Base-by-base conservation (phyloP, 2,888 invertebrate genomes). In the Timema podura region DNA sequence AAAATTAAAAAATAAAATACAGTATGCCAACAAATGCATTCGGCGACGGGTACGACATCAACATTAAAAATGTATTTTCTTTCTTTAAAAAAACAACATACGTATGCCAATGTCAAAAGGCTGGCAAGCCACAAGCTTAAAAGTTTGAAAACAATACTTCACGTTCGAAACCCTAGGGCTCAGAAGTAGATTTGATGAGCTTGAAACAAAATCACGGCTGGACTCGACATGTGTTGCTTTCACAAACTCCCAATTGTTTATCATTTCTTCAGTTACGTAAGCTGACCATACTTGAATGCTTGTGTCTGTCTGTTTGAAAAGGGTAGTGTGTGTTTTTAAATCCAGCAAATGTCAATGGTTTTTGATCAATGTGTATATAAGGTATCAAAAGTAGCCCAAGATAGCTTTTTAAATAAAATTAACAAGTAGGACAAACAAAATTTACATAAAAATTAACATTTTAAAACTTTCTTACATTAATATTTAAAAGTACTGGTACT, bases 221-320 rank as follows among this genome's bases (percentile, higher is more conserved):
- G 61, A 61, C 61, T 61, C 61, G 45, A 61, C 61, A 45, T 61
- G 61, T 10, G 61, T 61, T 8, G 61, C 61, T 61, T 61, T 61
- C 61, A 61, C 61, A 15, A 61, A 61, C 61, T 61, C 61, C 61
- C 44, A 45, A 61, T 45, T 61, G 44, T 61, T 61, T 15, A 61
- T 61, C 61, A 61, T 61, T 61, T 61, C 61, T 61, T 61, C 61
- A 30, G 61, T 61, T 30, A 61, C 61, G 61, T 61, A 61, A 61
- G 61, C 61, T 45, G 61, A 61, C 61, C 61, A 61, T 61, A 61
- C 44, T 45, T 61, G 61, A 5, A 61, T 61, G 30, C 61, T 45
- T 13, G 61, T 44, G 10, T 61, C 61, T 61, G 61, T 61, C 61
- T 61, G 61, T 61, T 61, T 61, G 44, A 61, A 45, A 61, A 61